phyloP scores from a whole-genome alignment of 2,113 vertebrate species.

The Bubo scandiacus region DNA sequence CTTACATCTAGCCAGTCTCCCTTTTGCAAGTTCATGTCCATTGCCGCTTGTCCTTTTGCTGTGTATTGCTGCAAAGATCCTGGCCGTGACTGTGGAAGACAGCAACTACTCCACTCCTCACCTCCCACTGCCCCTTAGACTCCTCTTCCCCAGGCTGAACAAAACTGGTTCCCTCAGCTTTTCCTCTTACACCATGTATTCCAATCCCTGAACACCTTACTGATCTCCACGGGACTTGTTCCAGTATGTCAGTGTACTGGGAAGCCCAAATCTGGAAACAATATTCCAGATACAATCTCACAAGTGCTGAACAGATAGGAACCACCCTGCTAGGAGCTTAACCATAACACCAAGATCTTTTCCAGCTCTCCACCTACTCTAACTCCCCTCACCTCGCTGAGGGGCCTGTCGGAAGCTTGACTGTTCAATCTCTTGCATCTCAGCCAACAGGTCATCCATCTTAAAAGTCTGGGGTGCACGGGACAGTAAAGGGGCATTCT shows the following conservation, averaged over 20 bases:
- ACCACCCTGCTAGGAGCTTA: neutral
- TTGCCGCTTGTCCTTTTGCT: neutral
- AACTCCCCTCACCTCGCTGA: conserved; percentile 84
- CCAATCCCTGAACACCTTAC: neutral
- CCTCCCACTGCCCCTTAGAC: neutral
- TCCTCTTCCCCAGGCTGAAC: neutral
- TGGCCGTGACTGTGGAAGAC: neutral
- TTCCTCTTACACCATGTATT: neutral
- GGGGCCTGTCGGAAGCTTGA: conserved; percentile 93
- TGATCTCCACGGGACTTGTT: neutral
- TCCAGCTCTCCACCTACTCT: neutral
- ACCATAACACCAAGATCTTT: neutral
- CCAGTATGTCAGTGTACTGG: neutral
- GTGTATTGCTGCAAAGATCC: neutral
- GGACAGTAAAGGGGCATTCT: conserved; percentile 78
- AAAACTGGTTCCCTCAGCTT: neutral
- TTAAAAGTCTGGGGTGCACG: conserved; percentile 93
- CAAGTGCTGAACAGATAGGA: neutral
- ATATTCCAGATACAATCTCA: neutral
- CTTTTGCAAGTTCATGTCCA: neutral
- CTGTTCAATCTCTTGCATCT: conserved; percentile 99
- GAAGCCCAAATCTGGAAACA: neutral
- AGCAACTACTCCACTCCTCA: neutral
- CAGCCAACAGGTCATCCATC: conserved; percentile 96
- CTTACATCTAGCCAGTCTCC: neutral